Conservation (phyloP, 2,888 invertebrate genomes). For the Cynaeus angustus region DNA sequence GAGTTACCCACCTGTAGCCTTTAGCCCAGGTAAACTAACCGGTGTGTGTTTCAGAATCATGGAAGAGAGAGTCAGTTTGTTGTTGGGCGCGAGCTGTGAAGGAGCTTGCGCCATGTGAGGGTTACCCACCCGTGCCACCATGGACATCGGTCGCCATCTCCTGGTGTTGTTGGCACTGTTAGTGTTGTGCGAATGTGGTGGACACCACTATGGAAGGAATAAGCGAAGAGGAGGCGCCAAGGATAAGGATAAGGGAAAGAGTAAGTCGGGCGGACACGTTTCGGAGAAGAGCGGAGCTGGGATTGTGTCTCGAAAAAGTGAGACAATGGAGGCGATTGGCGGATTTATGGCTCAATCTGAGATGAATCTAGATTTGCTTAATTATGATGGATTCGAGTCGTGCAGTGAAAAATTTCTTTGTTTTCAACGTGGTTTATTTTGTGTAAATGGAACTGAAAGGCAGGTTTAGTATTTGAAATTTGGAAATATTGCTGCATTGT, state of each 20-base stretch:
- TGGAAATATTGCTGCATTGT: too few species aligned
- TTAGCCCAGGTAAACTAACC: conserved; percentile 48
- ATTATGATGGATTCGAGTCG: background rate
- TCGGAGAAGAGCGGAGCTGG: conserved; percentile 2
- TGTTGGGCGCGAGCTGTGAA: conserved; percentile 57
- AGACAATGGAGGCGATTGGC: conserved; percentile 10
- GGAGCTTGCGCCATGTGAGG: conserved; percentile 59
- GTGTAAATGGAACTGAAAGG: too few species aligned
- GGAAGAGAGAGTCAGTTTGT: conserved; percentile 55
- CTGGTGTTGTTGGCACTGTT: conserved; percentile 50
- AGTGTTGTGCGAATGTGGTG: conserved; percentile 41
- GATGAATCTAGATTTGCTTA: background rate
- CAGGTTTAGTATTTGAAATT: too few species aligned
- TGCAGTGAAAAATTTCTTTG: background rate
- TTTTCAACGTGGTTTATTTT: background rate
- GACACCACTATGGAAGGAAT: conserved; percentile 34
- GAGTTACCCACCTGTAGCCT: conserved; percentile 38
- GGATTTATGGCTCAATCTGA: conserved; percentile 23
- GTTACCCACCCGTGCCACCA: conserved; percentile 47
- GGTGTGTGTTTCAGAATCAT: conserved; percentile 61
- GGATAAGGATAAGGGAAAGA: conserved; percentile 65
- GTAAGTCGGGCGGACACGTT: conserved; percentile 60
- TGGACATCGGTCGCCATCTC: conserved; percentile 53
- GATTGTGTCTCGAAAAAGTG: conserved; percentile 2
- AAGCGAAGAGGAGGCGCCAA: conserved; percentile 44